Evolutionary conservation across 2,888 invertebrate genomes (phyloP), one percentile per base, ranked within the genome.

Genomic region (Meloe dianella): DNA sequence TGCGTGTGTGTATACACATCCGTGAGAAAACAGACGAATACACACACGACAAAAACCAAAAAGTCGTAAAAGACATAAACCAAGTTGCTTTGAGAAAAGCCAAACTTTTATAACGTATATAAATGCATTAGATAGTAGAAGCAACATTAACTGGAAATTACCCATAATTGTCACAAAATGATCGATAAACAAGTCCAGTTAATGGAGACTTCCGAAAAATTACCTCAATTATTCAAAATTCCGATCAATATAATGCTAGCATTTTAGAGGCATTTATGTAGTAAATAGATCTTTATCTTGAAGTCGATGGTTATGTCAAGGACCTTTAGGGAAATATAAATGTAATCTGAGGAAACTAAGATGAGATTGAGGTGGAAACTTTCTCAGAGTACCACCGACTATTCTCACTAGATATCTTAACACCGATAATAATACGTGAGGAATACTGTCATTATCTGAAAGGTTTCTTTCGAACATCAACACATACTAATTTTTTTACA

Each of bases 131-230:
- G n/a, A n/a, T n/a, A 38, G 30, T n/a, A 12, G 27, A 5, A 20
- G 59, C 30, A 41, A 20, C 27, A 30, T 57, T 65, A 30, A 60
- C 29, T 22, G 22, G 8, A 54, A 66, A 60, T 66, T 60, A 60
- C 77, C 74, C 75, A 72, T n/a, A 71, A 76, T 74, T 71, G 73
- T 75, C 76, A 65, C 70, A 66, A 73, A 65, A 67, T 68, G 70
- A 73, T 80, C 80, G 41, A 41, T 41, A 17, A n/a, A 41, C 41
- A 41, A n/a, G 6, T 6, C n/a, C n/a, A 7, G n/a, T 5, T 41
- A 41, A 41, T 41, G 41, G 8, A 41, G 17, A 41, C 32, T 41
- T 17, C 17, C 3, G n/a, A 5, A n/a, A 41, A 41, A 41, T 41
- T n/a, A 41, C 17, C 41, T 1, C 5, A 41, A 41, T 17, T 17